Percentiles rank a stretch among this genome's conserved stretches.
Conservation (phyloP, 2,888 invertebrate species). For the Mesoligia furuncula region DNA sequence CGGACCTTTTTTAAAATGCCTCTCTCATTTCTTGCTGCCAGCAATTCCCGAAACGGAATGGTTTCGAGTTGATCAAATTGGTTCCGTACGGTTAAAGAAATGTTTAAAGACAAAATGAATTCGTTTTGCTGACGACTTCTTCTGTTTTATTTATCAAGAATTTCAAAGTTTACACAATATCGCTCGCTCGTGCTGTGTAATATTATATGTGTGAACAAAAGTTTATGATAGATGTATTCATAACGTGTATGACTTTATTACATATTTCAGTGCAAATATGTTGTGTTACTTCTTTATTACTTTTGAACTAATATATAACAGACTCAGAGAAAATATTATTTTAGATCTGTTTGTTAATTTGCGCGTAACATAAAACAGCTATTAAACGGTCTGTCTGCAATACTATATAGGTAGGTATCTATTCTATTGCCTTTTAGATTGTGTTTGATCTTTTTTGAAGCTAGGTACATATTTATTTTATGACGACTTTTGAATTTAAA, state of each 20-base stretch:
- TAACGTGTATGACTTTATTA: conserved; percentile 54
- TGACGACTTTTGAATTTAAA: conserved; percentile 3
- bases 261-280: conserved; percentile 54
- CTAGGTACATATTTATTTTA: background rate
- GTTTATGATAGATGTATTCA: conserved; percentile 57
- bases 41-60: conserved; percentile 78
- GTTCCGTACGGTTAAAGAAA: conserved; percentile 68
- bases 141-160: conserved; percentile 47
- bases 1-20: conserved; percentile 83
- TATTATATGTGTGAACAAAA: conserved; percentile 47
- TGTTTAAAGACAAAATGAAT: conserved; percentile 65
- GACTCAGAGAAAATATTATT: conserved; percentile 48
- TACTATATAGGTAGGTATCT: background rate
- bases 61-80: conserved; percentile 75
- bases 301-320: conserved; percentile 46
- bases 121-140: conserved; percentile 50
- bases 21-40: conserved; percentile 75
- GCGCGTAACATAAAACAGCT: conserved; percentile 25
- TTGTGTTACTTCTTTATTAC: conserved; percentile 53
- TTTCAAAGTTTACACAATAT: conserved; percentile 38
- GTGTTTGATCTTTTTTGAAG: conserved; percentile 6
- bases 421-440: conserved; percentile 17
- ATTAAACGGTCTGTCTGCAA: conserved; percentile 12
- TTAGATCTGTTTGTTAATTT: conserved; percentile 40
- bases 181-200: conserved; percentile 50